Percentiles rank a stretch among this genome's conserved stretches.
These are phyloP conservation scores for Oreochromis aureus DNA, from an alignment of 2,113 vertebrate species.

Conservation along the genomic window DNA sequence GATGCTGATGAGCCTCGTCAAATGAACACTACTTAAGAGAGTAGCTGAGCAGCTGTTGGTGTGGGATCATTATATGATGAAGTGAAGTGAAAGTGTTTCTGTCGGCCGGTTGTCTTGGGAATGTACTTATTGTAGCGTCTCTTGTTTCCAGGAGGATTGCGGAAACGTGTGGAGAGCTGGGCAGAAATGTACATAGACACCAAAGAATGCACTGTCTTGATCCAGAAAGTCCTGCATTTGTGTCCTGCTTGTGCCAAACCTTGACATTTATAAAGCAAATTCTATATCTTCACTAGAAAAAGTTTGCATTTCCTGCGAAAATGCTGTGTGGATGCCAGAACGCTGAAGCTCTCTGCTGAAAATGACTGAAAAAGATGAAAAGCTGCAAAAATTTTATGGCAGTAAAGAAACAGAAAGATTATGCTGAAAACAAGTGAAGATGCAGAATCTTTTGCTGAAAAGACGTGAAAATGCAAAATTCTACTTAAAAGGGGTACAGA, in stretches of 20 bases:
- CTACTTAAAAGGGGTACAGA: too few species aligned
- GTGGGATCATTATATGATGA: accelerated
- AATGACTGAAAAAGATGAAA: too few species aligned
- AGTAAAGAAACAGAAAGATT: too few species aligned
- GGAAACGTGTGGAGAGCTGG: neutral
- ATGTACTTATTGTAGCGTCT: neutral
- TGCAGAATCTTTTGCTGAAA: too few species aligned
- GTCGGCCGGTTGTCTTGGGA: accelerated
- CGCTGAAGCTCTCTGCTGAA: too few species aligned
- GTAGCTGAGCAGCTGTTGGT: accelerated
- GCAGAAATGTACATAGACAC: neutral
- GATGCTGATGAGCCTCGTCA: neutral
- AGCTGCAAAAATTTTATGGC: too few species aligned
- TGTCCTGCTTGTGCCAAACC: neutral
- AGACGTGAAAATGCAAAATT: too few species aligned
- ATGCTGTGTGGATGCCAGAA: too few species aligned
- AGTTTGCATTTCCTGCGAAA: too few species aligned
- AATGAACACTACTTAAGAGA: neutral
- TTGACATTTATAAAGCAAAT: neutral
- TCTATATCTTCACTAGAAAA: too few species aligned
- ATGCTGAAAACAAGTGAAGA: too few species aligned
- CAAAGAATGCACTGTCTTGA: neutral
- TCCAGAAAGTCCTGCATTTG: neutral
- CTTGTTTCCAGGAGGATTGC: neutral
- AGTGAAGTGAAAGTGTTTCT: neutral